These are phyloP conservation scores for Acronicta leporina DNA, from an alignment of 2,888 invertebrate genomes.

Conservation along the genomic window DNA sequence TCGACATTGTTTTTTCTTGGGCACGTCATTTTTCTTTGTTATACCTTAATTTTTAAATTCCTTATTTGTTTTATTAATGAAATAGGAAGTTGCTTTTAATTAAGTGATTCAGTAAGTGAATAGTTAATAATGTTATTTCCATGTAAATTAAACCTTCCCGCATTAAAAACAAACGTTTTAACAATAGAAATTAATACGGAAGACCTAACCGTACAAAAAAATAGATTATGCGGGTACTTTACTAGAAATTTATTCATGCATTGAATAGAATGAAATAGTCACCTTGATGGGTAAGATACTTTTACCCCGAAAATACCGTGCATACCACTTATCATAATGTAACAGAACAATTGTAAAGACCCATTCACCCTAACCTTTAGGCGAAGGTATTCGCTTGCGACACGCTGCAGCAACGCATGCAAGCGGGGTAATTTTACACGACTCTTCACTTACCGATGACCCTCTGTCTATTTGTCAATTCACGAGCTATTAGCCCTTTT, in stretches of 20 bases:
- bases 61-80: slow-evolving; percentile 24
- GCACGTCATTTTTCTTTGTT: slow-evolving; percentile 35
- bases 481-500: slow-evolving; percentile 20
- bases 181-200: slow-evolving; percentile 11
- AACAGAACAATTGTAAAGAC: slow-evolving; percentile 50
- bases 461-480: slow-evolving; percentile 27
- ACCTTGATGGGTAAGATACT: slow-evolving; percentile 28
- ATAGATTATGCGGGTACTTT: slow-evolving; percentile 38
- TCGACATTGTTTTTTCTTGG: slow-evolving; percentile 48
- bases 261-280: slow-evolving; percentile 5
- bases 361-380: slow-evolving; percentile 70
- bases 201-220: slow-evolving; percentile 15
- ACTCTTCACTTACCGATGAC: slow-evolving; percentile 65
- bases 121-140: neutral
- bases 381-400: slow-evolving; percentile 65
- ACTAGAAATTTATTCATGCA: slow-evolving; percentile 12
- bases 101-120: neutral
- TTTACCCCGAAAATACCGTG: slow-evolving; percentile 36
- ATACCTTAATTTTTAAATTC: slow-evolving; percentile 18
- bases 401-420: slow-evolving; percentile 61
- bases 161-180: slow-evolving; percentile 13
- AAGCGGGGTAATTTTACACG: slow-evolving; percentile 67
- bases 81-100: slow-evolving; percentile 12
- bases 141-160: slow-evolving; percentile 19
- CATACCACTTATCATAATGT: slow-evolving; percentile 40